These are phyloP conservation scores for Dryas iulia DNA, from an alignment of 1,140 invertebrate species.

Conservation along the genomic window DNA sequence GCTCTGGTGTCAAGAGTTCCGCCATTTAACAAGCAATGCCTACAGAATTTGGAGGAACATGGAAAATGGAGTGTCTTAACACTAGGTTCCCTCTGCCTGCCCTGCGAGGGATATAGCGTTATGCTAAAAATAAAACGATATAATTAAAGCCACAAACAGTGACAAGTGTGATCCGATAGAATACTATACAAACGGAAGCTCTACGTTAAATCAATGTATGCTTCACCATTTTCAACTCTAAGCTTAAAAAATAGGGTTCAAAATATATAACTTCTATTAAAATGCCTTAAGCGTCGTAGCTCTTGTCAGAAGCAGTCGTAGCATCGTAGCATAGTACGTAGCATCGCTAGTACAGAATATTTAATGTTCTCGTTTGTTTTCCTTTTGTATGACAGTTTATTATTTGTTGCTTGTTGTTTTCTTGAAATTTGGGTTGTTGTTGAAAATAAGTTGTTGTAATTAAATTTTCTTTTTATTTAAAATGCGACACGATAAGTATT, in stretches of 20 bases:
- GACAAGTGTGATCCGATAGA: constrained; percentile 17
- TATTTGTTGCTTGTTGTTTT: neutral
- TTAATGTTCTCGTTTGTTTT: neutral
- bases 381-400: neutral
- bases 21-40: no score
- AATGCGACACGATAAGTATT: no score
- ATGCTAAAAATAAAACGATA: neutral
- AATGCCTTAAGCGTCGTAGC: neutral
- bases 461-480: no score
- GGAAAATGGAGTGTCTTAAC: no score
- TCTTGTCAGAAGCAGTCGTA: neutral
- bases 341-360: neutral
- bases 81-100: no score
- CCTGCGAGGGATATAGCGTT: neutral
- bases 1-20: no score
- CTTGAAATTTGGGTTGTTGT: neutral
- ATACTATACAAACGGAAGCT: neutral
- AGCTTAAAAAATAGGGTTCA: neutral
- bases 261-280: neutral
- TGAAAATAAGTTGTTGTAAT: neutral
- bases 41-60: no score
- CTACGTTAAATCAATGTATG: neutral
- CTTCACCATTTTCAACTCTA: neutral
- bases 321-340: neutral
- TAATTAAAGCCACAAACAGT: neutral